Evolutionary conservation across 2,888 invertebrate genomes (phyloP).

Genomic region (Belgica antarctica): DNA sequence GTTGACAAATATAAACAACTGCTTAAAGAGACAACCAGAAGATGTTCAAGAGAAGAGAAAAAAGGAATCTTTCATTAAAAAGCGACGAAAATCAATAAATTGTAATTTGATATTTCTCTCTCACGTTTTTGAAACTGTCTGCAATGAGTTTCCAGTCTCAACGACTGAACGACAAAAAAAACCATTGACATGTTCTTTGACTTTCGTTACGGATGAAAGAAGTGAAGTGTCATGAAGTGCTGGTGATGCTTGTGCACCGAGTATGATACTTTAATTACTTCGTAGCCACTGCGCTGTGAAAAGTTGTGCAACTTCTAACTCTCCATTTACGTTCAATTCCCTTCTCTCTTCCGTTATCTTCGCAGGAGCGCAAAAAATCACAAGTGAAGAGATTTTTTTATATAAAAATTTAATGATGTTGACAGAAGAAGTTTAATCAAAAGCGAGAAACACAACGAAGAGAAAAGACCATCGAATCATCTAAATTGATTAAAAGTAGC

Average conservation of each 20-base stretch:
- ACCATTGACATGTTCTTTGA: not conserved
- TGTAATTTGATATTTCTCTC: conserved; percentile 13
- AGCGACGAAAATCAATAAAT: conserved; percentile 23
- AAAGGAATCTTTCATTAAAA: not conserved
- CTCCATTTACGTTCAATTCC: too few relatives aligned
- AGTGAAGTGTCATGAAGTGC: not conserved
- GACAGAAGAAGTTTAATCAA: not conserved
- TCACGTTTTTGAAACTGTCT: not conserved
- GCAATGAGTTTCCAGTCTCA: conserved; percentile 9
- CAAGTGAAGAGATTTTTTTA: too few relatives aligned
- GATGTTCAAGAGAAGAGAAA: not conserved
- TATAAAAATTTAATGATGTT: not conserved
- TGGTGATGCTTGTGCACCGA: not conserved
- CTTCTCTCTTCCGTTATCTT: not conserved
- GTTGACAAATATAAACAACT: not conserved
- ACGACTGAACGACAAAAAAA: not conserved
- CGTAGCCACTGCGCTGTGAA: not conserved
- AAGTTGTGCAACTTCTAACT: not conserved
- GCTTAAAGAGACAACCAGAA: not conserved
- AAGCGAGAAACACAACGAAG: not conserved
- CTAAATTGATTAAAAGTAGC: not conserved
- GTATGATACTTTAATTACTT: not conserved
- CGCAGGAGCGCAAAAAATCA: too few relatives aligned
- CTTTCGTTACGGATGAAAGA: too few relatives aligned
- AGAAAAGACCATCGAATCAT: too few relatives aligned